Percentiles rank a stretch among this genome's conserved stretches.
Evolutionary conservation across 2,888 invertebrate genomes (phyloP).

Genomic region (Lapara coniferarum): DNA sequence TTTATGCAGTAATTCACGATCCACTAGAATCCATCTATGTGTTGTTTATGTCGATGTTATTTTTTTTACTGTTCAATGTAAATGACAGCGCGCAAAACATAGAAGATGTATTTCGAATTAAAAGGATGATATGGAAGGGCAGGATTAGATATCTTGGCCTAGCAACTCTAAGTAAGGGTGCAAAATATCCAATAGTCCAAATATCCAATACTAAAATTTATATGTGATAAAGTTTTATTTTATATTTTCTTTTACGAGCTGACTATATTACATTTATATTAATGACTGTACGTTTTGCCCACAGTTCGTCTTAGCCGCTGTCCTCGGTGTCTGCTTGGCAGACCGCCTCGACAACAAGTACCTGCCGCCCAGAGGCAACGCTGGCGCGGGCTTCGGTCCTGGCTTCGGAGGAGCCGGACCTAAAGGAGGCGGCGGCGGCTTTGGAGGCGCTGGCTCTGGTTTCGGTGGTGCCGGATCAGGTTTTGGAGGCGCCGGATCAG

Average conservation of each 20-base stretch:
- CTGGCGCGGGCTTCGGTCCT: constrained; percentile 69
- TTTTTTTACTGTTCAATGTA: too few species aligned
- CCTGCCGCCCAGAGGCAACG: constrained; percentile 76
- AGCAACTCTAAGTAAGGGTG: too few species aligned
- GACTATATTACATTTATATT: not conserved
- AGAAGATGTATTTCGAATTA: too few species aligned
- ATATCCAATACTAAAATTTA: too few species aligned
- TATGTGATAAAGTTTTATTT: too few species aligned
- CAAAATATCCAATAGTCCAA: too few species aligned
- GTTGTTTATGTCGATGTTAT: not conserved
- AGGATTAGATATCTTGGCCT: not conserved
- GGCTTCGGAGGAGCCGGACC: constrained; percentile 51
- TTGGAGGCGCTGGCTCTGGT: constrained; percentile 39
- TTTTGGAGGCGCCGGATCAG: constrained; percentile 34
- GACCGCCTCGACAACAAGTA: constrained; percentile 79
- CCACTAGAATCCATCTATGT: not conserved
- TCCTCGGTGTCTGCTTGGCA: constrained; percentile 74
- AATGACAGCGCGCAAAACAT: too few species aligned
- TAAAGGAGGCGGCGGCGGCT: constrained; percentile 39
- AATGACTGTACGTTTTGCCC: constrained; percentile 12
- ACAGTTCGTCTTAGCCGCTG: constrained; percentile 75
- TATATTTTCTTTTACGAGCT: not conserved
- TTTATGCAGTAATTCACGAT: not conserved
- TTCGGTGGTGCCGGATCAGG: constrained; percentile 42
- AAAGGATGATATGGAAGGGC: not conserved